Percentiles rank a stretch among this genome's conserved stretches.
These are phyloP conservation scores for Mizuhopecten yessoensis DNA, from an alignment of 1,140 invertebrate species.

Conservation along the genomic window DNA sequence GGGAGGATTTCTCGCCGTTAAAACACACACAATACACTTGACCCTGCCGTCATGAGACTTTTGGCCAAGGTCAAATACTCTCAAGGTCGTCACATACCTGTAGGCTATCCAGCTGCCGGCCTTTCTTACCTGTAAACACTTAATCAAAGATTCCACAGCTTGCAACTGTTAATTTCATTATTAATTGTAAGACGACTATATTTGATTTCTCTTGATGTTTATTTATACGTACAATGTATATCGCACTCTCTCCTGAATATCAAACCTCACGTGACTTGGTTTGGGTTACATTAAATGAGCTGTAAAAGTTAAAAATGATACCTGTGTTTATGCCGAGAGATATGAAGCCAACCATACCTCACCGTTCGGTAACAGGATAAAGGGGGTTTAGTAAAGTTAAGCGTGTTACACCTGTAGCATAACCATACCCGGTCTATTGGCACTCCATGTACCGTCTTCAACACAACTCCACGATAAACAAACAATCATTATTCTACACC, in stretches of 20 bases:
- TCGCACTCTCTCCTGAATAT: neutral
- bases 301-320: neutral
- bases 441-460: no score
- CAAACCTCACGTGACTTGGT: neutral
- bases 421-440: neutral
- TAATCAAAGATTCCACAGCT: neutral
- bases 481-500: no score
- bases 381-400: no score
- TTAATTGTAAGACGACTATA: no score
- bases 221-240: neutral
- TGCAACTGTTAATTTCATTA: neutral
- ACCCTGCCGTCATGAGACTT: conserved; percentile 29
- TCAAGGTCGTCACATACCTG: conserved; percentile 3
- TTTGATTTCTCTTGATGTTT: neutral
- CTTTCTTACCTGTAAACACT: neutral
- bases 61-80: conserved; percentile 12
- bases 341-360: no score
- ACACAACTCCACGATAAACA: no score
- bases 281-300: neutral
- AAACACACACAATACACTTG: conserved; percentile 34
- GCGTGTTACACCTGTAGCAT: neutral
- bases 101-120: neutral
- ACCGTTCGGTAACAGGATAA: no score
- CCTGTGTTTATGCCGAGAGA: neutral
- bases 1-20: conserved; percentile 24